Evolutionary conservation across 2,888 invertebrate genomes (phyloP).

Genomic region (Conomelus anceps): DNA sequence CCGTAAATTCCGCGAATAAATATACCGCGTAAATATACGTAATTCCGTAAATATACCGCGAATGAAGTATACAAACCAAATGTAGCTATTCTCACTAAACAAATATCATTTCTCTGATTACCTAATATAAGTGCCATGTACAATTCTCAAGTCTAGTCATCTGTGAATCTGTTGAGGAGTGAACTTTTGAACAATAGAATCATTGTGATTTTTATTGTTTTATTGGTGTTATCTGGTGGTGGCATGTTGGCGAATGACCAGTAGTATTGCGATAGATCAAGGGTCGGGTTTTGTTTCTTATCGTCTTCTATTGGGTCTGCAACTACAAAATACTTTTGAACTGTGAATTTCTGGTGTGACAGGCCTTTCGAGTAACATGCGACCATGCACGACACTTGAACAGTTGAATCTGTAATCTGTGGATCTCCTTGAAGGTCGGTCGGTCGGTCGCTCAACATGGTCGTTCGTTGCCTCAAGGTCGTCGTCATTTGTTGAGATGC

Average conservation of each 20-base stretch:
- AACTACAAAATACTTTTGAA: not conserved
- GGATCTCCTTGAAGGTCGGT: not conserved
- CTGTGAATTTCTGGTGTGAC: not conserved
- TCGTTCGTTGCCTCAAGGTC: no score
- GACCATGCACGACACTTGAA: not conserved
- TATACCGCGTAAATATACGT: no score
- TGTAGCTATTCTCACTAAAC: no score
- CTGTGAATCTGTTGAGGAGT: no score
- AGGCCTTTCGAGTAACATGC: not conserved
- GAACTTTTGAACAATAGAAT: not conserved
- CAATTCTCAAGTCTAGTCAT: no score
- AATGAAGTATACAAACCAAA: no score
- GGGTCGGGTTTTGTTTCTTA: not conserved
- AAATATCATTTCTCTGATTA: no score
- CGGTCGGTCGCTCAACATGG: no score
- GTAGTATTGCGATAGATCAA: not conserved
- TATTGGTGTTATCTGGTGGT: not conserved
- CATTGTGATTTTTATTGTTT: not conserved
- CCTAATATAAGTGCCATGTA: no score
- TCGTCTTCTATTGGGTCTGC: no score
- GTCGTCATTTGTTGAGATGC: not conserved
- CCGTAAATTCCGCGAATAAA: no score
- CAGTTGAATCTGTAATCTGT: not conserved
- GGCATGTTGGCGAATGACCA: not conserved
- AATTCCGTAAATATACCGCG: no score